Evolutionary conservation across 2,888 invertebrate species (phyloP).

Genomic region (Caenorhabditis panamensis): DNA sequence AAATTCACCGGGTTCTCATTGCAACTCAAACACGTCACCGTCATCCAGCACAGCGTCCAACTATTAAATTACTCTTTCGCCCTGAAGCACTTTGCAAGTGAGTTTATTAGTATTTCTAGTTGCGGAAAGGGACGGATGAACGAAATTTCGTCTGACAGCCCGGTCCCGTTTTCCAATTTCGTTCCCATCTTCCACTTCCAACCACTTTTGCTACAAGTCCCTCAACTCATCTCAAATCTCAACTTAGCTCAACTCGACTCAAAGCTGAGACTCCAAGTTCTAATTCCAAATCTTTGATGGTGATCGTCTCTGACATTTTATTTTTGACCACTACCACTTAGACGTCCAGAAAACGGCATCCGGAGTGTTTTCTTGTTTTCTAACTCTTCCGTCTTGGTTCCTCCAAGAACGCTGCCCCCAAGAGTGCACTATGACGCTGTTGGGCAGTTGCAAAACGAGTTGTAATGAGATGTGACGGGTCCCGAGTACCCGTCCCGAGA

Average conservation of each 20-base stretch:
- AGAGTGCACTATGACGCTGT: constrained; percentile 56
- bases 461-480: constrained; percentile 58
- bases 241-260: not conserved
- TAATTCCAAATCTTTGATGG: constrained; percentile 17
- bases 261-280: not conserved
- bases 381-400: not conserved
- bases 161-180: constrained; percentile 1
- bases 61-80: constrained; percentile 62
- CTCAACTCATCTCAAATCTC: not conserved
- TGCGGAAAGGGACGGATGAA: constrained; percentile 28
- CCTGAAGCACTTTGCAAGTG: constrained; percentile 62
- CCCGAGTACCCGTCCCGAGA: constrained; percentile 1
- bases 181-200: not conserved
- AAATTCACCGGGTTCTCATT: constrained; percentile 25
- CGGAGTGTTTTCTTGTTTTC: constrained; percentile 21
- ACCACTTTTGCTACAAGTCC: constrained; percentile 8
- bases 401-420: constrained; percentile 26
- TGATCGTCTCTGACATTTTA: constrained; percentile 26
- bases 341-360: not conserved
- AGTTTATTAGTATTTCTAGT: constrained; percentile 60
- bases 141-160: constrained; percentile 42
- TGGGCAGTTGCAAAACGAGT: constrained; percentile 50
- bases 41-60: constrained; percentile 36
- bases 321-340: constrained; percentile 6
- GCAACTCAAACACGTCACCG: constrained; percentile 56